Evolutionary conservation across 2,797 vertebrate species (phyloP).

Genomic region (Malurus splendens): DNA sequence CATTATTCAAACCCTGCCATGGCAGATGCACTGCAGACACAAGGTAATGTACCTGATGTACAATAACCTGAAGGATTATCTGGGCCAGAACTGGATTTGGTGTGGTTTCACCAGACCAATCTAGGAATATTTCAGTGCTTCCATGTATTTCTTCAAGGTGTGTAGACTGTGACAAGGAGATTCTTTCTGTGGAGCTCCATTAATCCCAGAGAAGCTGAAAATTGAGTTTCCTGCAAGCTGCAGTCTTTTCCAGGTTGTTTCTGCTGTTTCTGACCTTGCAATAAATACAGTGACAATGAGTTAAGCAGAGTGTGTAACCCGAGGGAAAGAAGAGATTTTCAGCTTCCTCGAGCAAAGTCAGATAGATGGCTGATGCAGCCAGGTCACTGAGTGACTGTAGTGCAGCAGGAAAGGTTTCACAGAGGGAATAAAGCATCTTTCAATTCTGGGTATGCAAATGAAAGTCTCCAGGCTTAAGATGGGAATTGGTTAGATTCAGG

Average conservation of each 20-base stretch:
- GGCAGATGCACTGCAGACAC: neutral
- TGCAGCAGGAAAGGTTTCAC: neutral
- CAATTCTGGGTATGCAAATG: neutral
- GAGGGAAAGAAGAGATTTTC: constrained; percentile 9
- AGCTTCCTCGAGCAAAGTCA: neutral
- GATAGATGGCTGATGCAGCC: neutral
- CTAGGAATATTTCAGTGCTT: neutral
- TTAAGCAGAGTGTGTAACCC: neutral
- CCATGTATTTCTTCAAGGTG: neutral
- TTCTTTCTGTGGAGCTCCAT: neutral
- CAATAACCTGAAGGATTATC: neutral
- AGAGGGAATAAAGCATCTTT: neutral
- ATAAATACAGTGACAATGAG: neutral
- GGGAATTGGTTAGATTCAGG: neutral
- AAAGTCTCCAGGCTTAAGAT: neutral
- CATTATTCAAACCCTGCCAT: neutral
- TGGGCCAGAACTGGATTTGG: neutral
- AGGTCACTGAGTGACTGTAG: neutral
- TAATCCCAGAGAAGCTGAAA: neutral
- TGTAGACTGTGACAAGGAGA: neutral
- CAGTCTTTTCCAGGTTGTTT: neutral
- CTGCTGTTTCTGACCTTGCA: constrained; percentile 13
- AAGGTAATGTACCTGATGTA: neutral
- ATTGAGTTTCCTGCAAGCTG: neutral
- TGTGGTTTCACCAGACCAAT: neutral